These are phyloP conservation scores for Oceanodroma tethys DNA, from an alignment of 2,113 vertebrate genomes.

Conservation along the genomic window DNA sequence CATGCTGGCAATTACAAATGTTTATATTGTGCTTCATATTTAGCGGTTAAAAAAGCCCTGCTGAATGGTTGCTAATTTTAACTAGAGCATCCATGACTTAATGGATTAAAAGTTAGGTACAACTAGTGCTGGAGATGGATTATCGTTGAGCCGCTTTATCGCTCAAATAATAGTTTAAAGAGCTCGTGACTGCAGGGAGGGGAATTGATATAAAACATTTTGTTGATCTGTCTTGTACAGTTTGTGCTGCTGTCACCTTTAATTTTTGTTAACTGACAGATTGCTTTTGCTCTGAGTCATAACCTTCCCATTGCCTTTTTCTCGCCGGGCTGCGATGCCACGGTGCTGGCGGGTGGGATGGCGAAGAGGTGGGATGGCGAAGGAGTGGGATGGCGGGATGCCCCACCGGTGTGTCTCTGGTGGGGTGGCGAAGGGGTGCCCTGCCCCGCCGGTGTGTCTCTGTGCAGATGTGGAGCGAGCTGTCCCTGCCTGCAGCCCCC, in stretches of 20 bases:
- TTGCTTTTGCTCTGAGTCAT: background rate
- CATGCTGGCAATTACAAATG: background rate
- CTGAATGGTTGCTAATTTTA: background rate
- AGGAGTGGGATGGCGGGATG: no score
- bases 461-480: accelerated
- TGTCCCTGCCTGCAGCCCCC: background rate
- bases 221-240: background rate
- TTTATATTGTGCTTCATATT: background rate
- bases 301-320: background rate
- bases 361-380: background rate
- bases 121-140: background rate
- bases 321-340: background rate
- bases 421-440: background rate
- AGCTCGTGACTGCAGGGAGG: background rate
- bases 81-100: background rate
- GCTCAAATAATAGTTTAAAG: background rate
- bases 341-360: background rate
- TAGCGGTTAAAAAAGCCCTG: background rate
- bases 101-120: background rate
- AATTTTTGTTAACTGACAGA: background rate
- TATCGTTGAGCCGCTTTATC: background rate
- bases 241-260: background rate
- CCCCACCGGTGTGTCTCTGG: background rate
- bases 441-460: background rate
- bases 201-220: background rate